These are phyloP conservation scores for Mactra quadrangularis DNA, from an alignment of 1,140 invertebrate species.

Conservation along the genomic window DNA sequence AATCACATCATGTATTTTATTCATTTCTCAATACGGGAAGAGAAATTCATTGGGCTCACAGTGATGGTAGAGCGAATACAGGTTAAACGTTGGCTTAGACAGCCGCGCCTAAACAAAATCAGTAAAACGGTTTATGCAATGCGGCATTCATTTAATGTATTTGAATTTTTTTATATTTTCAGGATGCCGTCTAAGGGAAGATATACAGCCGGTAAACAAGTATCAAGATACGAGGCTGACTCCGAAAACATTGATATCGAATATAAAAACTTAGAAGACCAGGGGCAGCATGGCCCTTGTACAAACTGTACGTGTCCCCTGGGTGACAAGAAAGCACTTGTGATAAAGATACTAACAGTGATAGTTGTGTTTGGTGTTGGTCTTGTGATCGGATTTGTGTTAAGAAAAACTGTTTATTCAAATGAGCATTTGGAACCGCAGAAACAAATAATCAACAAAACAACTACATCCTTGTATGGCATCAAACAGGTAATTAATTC, in stretches of 20 bases:
- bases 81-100: too few species aligned
- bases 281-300: slow-evolving; percentile 14
- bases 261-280: slow-evolving; percentile 77
- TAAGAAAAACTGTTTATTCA: slow-evolving; percentile 30
- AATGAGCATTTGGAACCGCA: too few species aligned
- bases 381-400: slow-evolving; percentile 39
- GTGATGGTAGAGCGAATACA: too few species aligned
- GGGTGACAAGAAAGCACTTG: slow-evolving; percentile 39
- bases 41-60: too few species aligned
- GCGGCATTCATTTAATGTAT: too few species aligned
- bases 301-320: slow-evolving; percentile 24
- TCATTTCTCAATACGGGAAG: too few species aligned
- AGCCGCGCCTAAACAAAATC: too few species aligned
- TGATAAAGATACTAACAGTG: slow-evolving; percentile 29
- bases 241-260: slow-evolving; percentile 81
- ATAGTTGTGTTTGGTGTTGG: slow-evolving; percentile 50
- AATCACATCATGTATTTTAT: too few species aligned
- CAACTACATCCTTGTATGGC: not conserved
- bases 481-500: slow-evolving; percentile 24
- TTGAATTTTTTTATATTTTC: slow-evolving; percentile 63
- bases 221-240: slow-evolving; percentile 80
- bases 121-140: too few species aligned
- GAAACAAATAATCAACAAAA: too few species aligned
- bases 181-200: slow-evolving; percentile 77
- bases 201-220: slow-evolving; percentile 78